Base-by-base conservation (phyloP, 2,113 vertebrate genomes). In the Hymenochirus boettgeri region DNA sequence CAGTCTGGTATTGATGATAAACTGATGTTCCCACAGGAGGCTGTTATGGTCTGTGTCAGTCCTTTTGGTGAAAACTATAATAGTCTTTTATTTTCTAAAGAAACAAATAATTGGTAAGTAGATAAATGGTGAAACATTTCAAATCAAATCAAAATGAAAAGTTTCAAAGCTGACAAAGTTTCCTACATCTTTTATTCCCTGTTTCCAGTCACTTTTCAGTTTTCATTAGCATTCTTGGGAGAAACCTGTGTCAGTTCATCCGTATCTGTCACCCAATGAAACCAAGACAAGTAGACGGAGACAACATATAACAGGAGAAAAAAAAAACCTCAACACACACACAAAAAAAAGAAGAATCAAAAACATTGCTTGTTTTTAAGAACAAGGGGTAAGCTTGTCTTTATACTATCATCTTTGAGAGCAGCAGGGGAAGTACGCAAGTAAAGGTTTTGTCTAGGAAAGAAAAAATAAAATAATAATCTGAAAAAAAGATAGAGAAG, bases 381-480 rank as follows among this genome's bases (percentile, higher is more conserved):
- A 85, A 86, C 83, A 85, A 81, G 86, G 85, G 85, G 82, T 85
- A 84, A 82, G 80, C 71, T 88, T 81, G 80, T 77, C 82, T 88
- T 88, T 83, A 83, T 73, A 83, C 84, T 83, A 82, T 79, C 80
- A 86, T 84, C 86, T 87, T 83, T 85, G 87, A 89, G 87, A 87
- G 85, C 84, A 78, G 83, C 83, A 76, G 67, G 82, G 84, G 87
- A 84, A 85, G 83, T 82, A 84, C 75, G 76, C 77, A 82, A 86
- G n/a, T 83, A 79, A 79, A 84, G 86, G 82, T 82, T 87, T 88
- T 66, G 64, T 66, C 45, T 66, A 33, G 29, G 57, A 51, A 47
- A 51, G 24, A 58, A 29, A 62, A 55, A 57, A 66, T 66, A 51
- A 66, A 66, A 66, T 65, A 57, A 55, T 65, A 65, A 47, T 65